Evolutionary conservation across 2,797 vertebrate species (phyloP), one percentile per base, ranked within the genome.

Genomic region (Melanotaenia nigrans): DNA sequence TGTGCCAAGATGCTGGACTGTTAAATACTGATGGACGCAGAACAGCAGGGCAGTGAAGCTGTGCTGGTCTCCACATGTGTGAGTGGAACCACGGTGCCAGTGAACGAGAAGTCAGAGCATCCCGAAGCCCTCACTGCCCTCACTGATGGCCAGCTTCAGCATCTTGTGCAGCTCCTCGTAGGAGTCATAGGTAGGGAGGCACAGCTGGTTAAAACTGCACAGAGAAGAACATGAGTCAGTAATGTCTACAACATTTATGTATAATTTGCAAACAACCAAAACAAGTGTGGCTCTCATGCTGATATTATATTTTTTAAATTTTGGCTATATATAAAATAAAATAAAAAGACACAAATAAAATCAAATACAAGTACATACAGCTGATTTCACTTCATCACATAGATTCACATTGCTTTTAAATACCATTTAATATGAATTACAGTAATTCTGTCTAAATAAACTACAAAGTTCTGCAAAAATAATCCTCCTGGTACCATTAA

Each of bases 101-200:
- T 33, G 71, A 60, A 2, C 68, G 24, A 55, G 1, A 68, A 68
- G 83, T 98, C 95, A 99, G 86, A 99, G 96, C 97, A 99, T 99
- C 77, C 98, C 98, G 61, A 99, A 99, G 84, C 98, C 98, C 86
- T 99, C 98, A 10, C 98, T 99, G 75, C 98, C 98, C 89, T 99
- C 98, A 0, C 96, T 99, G 95, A 99, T 99, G 92, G 98, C 98
- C 93, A 99, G 93, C 89, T 99, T 98, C 87, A 99, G 93, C 97
- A 99, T 96, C 93, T 96, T 96, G 95, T 99, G 98, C 87, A 99
- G 95, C 89, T 99, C 98, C 93, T 99, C 97, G 10, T 99, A 99
- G 49, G 98, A 99, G 93, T 99, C 98, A 10, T 99, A 99, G 5
- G 96, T 98, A 9, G 98, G 98, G 93, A 99, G 97, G 96, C 98